Base-by-base conservation (phyloP, 2,888 invertebrate genomes). In the Drosophila peninsularis region DNA sequence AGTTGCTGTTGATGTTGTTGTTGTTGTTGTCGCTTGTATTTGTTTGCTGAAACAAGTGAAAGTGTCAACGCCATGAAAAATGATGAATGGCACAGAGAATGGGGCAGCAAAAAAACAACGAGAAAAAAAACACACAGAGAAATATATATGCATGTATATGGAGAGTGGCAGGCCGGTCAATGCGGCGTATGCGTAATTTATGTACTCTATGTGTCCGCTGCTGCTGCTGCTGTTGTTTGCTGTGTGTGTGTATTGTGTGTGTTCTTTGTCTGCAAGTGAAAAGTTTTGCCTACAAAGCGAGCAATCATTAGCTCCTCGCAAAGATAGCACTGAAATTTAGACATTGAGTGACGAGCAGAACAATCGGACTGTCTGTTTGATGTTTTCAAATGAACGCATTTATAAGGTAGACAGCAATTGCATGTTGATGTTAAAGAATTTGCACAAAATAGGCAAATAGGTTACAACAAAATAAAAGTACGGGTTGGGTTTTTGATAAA, bases 51-150 rank as follows among this genome's bases (percentile, higher is more conserved):
- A 88, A 88, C 80, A 89, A 89, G 84, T 87, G 88, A 84, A 89
- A 84, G 84, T 84, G 84, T 84, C 89, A 84, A 88, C 82, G 88
- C 68, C 82, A 84, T 87, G 88, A 67, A 84, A 84, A 73, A 89
- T 89, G 89, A 84, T 84, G 85, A 84, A 84, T 89, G 88, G 72
- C 67, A 54, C 41, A 52, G 67, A 83, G 78, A 82, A 80, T 71
- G 75, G 67, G 64, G 63, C 64, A 30, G 54, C 50, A 24, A 56
- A 41, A 21, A 39, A 42, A 11, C 42, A 60, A 14, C 30, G 32
- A 37, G 19, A 45, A 24, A 42, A 54, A 66, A 19, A 50, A 37
- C 30, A 45, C 45, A 47, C 4, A 56, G 11, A 32, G 21, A 49
- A 36, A 45, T 49, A 74, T 74, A 75, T 78, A 75, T 77, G 39